These are phyloP conservation scores for Australoheros scitulus DNA, from an alignment of 2,113 vertebrate genomes.

Conservation along the genomic window DNA sequence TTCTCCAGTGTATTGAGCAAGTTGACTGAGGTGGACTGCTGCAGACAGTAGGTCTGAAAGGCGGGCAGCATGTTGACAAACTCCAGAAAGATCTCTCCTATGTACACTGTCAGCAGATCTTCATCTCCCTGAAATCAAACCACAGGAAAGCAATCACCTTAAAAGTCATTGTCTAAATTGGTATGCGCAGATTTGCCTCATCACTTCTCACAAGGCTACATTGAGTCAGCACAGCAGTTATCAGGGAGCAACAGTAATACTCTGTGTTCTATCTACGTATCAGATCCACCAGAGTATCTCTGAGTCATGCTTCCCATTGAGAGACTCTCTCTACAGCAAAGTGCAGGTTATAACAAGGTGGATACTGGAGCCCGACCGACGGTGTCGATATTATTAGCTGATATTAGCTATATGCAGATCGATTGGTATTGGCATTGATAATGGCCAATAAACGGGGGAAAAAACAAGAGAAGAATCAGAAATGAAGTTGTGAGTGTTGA, in stretches of 20 bases:
- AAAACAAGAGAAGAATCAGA: background rate
- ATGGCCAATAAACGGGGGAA: no score
- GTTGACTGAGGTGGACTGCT: conserved; percentile 89
- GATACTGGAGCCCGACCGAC: background rate
- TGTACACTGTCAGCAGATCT: conserved; percentile 88
- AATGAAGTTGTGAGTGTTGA: accelerated
- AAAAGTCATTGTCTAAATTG: background rate
- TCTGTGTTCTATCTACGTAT: background rate
- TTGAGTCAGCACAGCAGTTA: background rate
- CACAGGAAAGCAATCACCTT: conserved; percentile 13
- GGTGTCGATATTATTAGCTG: no score
- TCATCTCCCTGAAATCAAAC: conserved; percentile 83
- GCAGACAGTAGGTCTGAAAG: conserved; percentile 95
- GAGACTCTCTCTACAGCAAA: background rate
- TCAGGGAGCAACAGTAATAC: background rate
- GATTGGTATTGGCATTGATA: no score
- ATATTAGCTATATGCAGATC: no score
- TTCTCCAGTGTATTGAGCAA: conserved; percentile 91
- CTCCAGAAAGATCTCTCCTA: conserved; percentile 91
- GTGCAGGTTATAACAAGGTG: background rate
- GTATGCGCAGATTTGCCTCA: background rate
- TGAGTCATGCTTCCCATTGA: background rate
- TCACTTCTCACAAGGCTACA: background rate
- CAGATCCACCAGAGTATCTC: background rate
- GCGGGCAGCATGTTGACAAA: conserved; percentile 94